Evolutionary conservation across 2,888 invertebrate species (phyloP).

Genomic region (Aproaerema taeniolella): DNA sequence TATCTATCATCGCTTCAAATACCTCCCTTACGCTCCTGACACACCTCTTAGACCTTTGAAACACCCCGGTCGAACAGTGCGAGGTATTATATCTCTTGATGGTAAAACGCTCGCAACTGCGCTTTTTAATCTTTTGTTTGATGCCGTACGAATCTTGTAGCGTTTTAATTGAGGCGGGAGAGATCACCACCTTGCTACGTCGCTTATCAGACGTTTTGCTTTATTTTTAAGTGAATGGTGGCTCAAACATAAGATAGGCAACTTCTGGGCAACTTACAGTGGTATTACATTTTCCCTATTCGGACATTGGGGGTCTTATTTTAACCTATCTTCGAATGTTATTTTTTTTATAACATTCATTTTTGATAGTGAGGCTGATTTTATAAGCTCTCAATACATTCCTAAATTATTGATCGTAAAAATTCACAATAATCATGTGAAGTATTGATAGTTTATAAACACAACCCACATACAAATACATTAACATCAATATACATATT

Average conservation of each 20-base stretch:
- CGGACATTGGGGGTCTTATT: too few species aligned
- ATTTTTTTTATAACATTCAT: too few species aligned
- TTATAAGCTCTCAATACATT: too few species aligned
- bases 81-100: conserved; percentile 36
- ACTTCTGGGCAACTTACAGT: conserved; percentile 73
- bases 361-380: too few species aligned
- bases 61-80: conserved; percentile 73
- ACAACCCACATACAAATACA: too few species aligned
- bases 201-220: conserved; percentile 11
- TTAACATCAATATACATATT: too few species aligned
- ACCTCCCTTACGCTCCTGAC: conserved; percentile 74
- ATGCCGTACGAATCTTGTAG: conserved; percentile 43
- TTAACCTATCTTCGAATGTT: too few species aligned
- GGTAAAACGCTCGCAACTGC: conserved; percentile 63
- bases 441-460: too few species aligned
- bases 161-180: conserved; percentile 45
- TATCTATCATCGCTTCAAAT: conserved; percentile 20
- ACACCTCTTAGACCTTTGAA: conserved; percentile 61
- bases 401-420: too few species aligned
- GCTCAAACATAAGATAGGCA: conserved; percentile 74
- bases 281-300: conserved; percentile 25
- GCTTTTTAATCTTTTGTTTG: conserved; percentile 66
- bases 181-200: conserved; percentile 48
- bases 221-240: conserved; percentile 31
- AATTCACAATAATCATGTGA: too few species aligned